phyloP scores from a whole-genome alignment of 2,113 vertebrate species.

The Proteles cristata region DNA sequence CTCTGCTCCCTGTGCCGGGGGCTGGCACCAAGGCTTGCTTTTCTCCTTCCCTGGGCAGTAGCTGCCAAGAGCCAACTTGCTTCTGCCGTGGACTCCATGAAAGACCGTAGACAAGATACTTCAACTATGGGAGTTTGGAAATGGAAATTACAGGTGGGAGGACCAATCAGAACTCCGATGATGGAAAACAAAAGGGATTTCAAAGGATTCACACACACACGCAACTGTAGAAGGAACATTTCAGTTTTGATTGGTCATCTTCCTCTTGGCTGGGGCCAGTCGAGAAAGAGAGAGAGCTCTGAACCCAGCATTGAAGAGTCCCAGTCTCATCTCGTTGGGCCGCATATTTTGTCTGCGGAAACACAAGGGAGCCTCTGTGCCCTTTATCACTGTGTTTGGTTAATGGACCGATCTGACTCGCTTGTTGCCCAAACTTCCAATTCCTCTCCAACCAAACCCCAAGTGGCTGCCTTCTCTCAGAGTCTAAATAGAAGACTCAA shows the following conservation, averaged over 20 bases:
- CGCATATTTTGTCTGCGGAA: background rate
- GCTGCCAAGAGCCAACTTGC: background rate
- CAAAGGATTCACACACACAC: background rate
- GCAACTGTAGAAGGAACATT: background rate
- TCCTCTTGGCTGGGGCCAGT: rapidly evolving
- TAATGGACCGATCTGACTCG: background rate
- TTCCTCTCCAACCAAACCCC: background rate
- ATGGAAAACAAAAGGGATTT: background rate
- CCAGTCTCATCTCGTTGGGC: background rate
- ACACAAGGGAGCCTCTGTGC: slow-evolving; percentile 8
- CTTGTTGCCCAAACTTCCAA: background rate
- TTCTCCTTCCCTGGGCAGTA: background rate
- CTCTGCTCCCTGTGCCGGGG: background rate
- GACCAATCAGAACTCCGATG: background rate
- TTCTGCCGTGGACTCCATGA: background rate
- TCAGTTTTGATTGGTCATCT: background rate
- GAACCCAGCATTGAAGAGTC: background rate
- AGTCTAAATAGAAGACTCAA: background rate
- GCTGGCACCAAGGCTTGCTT: background rate
- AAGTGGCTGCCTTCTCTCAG: background rate
- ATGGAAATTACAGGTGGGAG: background rate
- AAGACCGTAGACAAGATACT: background rate
- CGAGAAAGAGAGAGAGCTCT: no score
- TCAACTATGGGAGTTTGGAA: background rate
- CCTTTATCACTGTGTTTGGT: background rate